These are phyloP conservation scores for Herminia tarsipennalis DNA, from an alignment of 2,888 invertebrate species.

Conservation along the genomic window DNA sequence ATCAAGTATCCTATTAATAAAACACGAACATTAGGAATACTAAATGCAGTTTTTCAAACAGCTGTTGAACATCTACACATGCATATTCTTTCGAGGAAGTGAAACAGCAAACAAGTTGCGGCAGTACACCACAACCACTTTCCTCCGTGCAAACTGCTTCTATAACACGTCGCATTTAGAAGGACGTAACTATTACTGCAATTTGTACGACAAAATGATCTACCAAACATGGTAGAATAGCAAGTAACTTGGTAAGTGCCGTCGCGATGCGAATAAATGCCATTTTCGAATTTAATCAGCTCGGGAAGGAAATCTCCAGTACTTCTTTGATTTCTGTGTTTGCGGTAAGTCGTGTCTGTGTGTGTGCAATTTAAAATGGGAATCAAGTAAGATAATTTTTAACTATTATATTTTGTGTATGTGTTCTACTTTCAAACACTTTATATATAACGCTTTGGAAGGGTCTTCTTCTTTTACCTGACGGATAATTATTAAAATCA, in stretches of 20 bases:
- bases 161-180: slow-evolving; percentile 53
- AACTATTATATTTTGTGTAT: neutral
- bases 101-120: slow-evolving; percentile 59
- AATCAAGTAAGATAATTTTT: slow-evolving; percentile 48
- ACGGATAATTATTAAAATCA: no score
- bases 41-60: no score
- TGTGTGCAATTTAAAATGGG: slow-evolving; percentile 48
- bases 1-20: no score
- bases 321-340: slow-evolving; percentile 47
- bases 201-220: slow-evolving; percentile 26
- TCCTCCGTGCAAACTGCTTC: slow-evolving; percentile 58
- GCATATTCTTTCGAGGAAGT: slow-evolving; percentile 58
- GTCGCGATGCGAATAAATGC: slow-evolving; percentile 49
- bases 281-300: slow-evolving; percentile 57
- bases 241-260: slow-evolving; percentile 38
- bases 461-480: no score
- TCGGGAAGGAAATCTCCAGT: slow-evolving; percentile 53
- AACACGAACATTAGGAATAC: no score
- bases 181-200: slow-evolving; percentile 34
- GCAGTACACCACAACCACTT: slow-evolving; percentile 57
- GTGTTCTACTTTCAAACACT: no score
- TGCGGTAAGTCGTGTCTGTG: slow-evolving; percentile 41
- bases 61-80: slow-evolving; percentile 31
- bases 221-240: slow-evolving; percentile 46
- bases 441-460: no score